A percentile compares a stretch with the other conserved stretches of the same genome.
Conservation (phyloP, 1,140 invertebrate species). For the Leguminivora glycinivorella region DNA sequence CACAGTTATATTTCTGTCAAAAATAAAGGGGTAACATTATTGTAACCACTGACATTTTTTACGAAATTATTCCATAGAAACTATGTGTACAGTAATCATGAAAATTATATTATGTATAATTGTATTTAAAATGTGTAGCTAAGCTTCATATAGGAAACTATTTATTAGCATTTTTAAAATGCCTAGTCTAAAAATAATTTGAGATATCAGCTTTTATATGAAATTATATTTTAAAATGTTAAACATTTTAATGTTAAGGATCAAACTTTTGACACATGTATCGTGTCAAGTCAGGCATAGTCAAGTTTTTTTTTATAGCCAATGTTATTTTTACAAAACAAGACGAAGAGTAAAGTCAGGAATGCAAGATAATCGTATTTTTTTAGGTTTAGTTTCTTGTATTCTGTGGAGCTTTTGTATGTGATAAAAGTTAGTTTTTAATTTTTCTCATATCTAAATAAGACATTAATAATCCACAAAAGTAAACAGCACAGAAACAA, state of each 20-base stretch:
- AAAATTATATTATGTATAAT: slow-evolving; percentile 5
- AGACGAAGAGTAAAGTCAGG: not conserved
- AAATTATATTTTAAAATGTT: not conserved
- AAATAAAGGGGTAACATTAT: not conserved
- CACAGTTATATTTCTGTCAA: not conserved
- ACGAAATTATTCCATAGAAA: not conserved
- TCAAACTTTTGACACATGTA: not conserved
- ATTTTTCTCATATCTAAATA: no score
- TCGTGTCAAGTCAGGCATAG: not conserved
- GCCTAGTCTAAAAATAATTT: slow-evolving; percentile 1
- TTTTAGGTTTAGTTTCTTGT: no score
- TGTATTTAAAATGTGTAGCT: not conserved
- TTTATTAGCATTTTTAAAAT: slow-evolving; percentile 2
- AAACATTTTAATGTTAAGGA: not conserved
- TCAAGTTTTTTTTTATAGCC: not conserved
- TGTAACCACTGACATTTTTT: not conserved
- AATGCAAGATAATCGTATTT: not conserved
- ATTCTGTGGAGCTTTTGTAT: no score
- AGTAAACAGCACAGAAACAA: no score
- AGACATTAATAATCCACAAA: no score
- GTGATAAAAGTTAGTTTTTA: no score
- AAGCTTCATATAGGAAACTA: not conserved
- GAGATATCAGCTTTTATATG: slow-evolving; percentile 3
- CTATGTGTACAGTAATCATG: not conserved
- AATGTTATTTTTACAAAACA: not conserved